Base-by-base conservation (phyloP, 2,113 vertebrate species). In the Campylomormyrus tamandua region DNA sequence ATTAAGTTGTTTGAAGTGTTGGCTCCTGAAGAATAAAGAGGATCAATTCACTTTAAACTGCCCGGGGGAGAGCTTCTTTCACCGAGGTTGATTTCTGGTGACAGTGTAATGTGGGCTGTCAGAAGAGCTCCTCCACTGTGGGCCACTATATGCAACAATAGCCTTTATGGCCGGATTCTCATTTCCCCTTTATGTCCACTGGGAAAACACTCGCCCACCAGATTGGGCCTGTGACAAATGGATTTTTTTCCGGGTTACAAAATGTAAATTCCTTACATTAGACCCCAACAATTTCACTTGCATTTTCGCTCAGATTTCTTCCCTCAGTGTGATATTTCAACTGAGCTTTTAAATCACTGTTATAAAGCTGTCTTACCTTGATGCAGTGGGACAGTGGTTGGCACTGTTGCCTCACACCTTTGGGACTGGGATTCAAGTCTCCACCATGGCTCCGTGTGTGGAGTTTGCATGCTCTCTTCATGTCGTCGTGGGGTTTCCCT, bases 1-100 rank as follows among this genome's bases (percentile, higher is more conserved):
- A 89, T 84, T 89, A 89, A 49, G 49, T 83, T 89, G 70, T 83
- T 48, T 89, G 74, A 89, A 89, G 88, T 89, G 88, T 89, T 45
- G 35, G 88, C 88, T 89, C 70, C 74, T 24, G 49, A 83, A 89
- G 52, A 89, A 89, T 85, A 89, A 89, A 89, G 89, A 85, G 50
- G 50, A 89, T 89, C 77, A 52, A 85, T 89, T 89, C 49, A 84
- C 80, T 84, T 46, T 84, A 84, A 56, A 58, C 80, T 89, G 89
- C 52, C 89, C 58, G 80, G 45, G 52, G 80, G 89, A 83, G 53
- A 45, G 53, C 52, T 84, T 42, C 52, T 53, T 83, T 89, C 52
- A 62, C 52, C 52, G 13, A 15, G 74, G 17, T 15, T 85, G 52
- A 84, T 85, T 89, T 80, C 80, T 84, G n/a, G 80, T 84, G 80